These are phyloP conservation scores for Brachionus sp. DNA, from an alignment of 1,140 invertebrate genomes.

Conservation along the genomic window DNA sequence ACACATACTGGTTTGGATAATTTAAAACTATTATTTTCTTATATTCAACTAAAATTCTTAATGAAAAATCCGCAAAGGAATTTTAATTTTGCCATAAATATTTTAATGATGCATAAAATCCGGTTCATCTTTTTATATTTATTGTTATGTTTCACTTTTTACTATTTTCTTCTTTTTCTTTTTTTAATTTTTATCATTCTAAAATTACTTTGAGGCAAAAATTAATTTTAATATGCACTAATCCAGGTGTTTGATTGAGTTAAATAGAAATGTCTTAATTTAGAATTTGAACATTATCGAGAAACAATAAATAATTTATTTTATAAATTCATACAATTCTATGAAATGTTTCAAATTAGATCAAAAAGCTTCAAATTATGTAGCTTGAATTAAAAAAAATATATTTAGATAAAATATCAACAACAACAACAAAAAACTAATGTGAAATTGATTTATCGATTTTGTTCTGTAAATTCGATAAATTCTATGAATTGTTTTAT, in stretches of 20 bases:
- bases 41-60: background rate
- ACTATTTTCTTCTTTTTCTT: background rate
- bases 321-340: background rate
- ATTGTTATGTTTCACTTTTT: background rate
- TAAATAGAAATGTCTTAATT: background rate
- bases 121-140: background rate
- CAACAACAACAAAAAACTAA: background rate
- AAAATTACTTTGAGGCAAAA: background rate
- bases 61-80: background rate
- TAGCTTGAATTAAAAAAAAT: background rate
- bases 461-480: background rate
- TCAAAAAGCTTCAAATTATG: background rate
- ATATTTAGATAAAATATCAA: no score
- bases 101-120: background rate
- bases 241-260: background rate
- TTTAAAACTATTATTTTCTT: background rate
- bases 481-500: no score
- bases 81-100: background rate
- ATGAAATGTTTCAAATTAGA: background rate
- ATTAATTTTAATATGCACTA: background rate
- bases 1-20: no score
- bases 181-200: background rate
- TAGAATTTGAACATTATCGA: background rate
- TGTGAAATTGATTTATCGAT: background rate
- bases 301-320: background rate